Evolutionary conservation across 2,113 vertebrate species (phyloP), one percentile per base, ranked within the genome.

Genomic region (Lepisosteus oculatus): DNA sequence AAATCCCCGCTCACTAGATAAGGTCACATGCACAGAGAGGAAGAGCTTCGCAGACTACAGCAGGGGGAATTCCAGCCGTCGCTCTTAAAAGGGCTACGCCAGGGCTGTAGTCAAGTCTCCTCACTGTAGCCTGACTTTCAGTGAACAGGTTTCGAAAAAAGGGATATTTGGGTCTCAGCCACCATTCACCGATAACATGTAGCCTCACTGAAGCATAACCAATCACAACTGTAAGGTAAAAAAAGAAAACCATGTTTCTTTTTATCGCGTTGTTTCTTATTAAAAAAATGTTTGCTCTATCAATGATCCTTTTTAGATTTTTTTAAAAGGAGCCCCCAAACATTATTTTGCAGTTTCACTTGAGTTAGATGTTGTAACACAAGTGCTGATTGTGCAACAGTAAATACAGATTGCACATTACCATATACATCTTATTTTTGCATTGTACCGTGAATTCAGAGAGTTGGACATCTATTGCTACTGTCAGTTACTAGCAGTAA

Each of bases 1-100:
- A 68, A 68, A 68, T 55, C 67, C 67, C 67, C 67, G 15, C 9
- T 51, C 67, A 68, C n/a, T 55, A 54, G 51, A 55, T 43, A 42
- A 54, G 29, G n/a, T 56, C 51, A 43, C 47, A 13, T 55, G 17
- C 29, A 47, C 67, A 55, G 47, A 29, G 54, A 68, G 67, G 67
- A 56, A 68, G 54, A 42, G 51, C 54, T 41, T 51, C 11, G 67
- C 7, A 15, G 67, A 68, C 67, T 13, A 15, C 66, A 51, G 8
- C 1, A 12, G 29, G 65, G 67, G 67, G 67, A 68, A 68, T 68
- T 68, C 67, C 67, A 14, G 47, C 41, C 8, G 4, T 17, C 13
- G 15, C 9, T 29, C 42, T 68, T 68, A 68, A 68, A 68, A 29
- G 29, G 15, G 9, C 51, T 29, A 11, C 4, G 67, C 43, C 13